These are phyloP conservation scores for Halictus quadricinctus DNA, from an alignment of 2,888 invertebrate genomes.

Conservation along the genomic window DNA sequence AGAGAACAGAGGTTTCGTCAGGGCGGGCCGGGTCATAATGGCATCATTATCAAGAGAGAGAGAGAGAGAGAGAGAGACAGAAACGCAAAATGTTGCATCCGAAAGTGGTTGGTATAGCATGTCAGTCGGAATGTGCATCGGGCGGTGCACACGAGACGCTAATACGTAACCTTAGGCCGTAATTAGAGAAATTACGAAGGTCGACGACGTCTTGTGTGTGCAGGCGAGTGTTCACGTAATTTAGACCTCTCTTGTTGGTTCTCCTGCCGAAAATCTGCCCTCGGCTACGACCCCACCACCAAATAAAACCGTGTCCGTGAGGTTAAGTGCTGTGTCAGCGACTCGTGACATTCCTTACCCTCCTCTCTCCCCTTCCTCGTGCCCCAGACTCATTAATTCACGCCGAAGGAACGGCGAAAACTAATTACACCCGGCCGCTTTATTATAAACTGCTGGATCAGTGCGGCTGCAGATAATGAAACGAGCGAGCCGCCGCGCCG, in stretches of 20 bases:
- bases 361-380: no score
- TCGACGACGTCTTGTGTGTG: constrained; percentile 26
- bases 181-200: constrained; percentile 55
- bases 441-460: constrained; percentile 35
- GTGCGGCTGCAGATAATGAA: constrained; percentile 20
- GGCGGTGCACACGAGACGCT: constrained; percentile 14
- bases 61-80: no score
- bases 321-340: constrained; percentile 43
- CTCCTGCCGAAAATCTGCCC: constrained; percentile 29
- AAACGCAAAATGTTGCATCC: no score
- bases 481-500: not conserved
- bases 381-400: constrained; percentile 27
- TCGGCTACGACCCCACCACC: constrained; percentile 9
- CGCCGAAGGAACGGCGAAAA: constrained; percentile 22
- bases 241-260: constrained; percentile 46
- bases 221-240: constrained; percentile 42
- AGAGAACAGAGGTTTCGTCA: no score
- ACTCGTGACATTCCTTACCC: constrained; percentile 37
- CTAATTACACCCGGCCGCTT: constrained; percentile 37
- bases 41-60: not conserved
- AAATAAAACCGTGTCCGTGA: constrained; percentile 41
- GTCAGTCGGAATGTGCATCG: constrained; percentile 13
- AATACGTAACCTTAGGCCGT: constrained; percentile 25
- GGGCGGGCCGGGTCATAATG: no score
- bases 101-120: no score